Base-by-base conservation (phyloP, 53 echinoderm and acorn worm genomes). In the Temnopleurus reevesii region DNA sequence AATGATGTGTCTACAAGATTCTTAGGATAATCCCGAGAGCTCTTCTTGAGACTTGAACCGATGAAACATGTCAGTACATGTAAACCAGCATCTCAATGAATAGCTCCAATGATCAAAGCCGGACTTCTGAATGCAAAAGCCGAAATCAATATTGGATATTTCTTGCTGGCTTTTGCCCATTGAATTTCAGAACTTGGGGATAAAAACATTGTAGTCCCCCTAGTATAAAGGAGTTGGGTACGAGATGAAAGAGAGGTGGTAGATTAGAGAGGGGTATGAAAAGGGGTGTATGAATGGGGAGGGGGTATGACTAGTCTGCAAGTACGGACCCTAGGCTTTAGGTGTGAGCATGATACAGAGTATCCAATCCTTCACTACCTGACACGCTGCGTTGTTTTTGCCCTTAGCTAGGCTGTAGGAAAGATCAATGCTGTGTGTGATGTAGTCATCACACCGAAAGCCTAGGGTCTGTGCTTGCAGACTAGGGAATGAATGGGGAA, bases 71-170 rank as follows among this genome's bases (percentile, higher is more conserved):
- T 71, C 41, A 21, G 43, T 41, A 71, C 71, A 71, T 38, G 71
- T 71, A 41, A 71, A 71, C 38, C 21, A 10, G 38, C 23, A 41
- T 19, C 21, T 2, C 8, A 23, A 2, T 33, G 65, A 41, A 71
- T n/a, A 21, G 41, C n/a, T 63, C 8, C n/a, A 21, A 17, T 71
- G 43, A 41, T 31, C 38, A 41, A 71, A 71, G 43, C 18, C 8
- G 19, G 5, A 7, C 41, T 8, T 36, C 36, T 2, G 43, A 71
- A 71, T 71, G 21, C 21, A 9, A 1, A 6, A 30, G 41, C 5
- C 4, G 2, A 41, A 71, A 71, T 71, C 71, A 71, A 71, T 71
- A 71, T 71, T 71, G 71, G n/a, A 71, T 12, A 71, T 71, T 71
- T 71, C 71, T 71, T 38, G 41, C 71, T n/a, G 43, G 41, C 71